Base-by-base conservation (phyloP, 2,797 vertebrate genomes). In the Megaceryle alcyon region DNA sequence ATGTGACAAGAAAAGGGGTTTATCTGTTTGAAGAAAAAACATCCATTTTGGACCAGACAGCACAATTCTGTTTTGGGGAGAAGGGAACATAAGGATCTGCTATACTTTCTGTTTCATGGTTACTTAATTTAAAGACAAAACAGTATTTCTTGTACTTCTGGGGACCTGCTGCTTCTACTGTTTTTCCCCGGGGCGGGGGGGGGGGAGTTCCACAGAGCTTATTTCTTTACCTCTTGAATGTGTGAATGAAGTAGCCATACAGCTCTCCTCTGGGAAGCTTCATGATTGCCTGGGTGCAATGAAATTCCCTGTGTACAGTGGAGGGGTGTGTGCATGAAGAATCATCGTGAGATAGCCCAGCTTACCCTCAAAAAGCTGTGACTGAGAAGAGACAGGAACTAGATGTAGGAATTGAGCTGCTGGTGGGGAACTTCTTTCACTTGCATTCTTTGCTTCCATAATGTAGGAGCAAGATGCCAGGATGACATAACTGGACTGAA, bases 351-450 rank as follows among this genome's bases (percentile, higher is more conserved):
- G 90, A 96, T 92, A 93, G 86, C 72, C 82, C 81, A 82, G 88
- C 92, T 90, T 70, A 73, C 86, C 78, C 77, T 95, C 60, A 61
- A 73, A 95, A 96, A 95, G 94, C 95, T 96, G 95, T 88, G 71
- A 90, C 54, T 96, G 96, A 94, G 70, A 73, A 93, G 92, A 97
- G 71, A 82, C 90, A 94, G 96, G 16, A 35, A 90, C 90, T 95
- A 95, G 95, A 96, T 96, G 95, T 96, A 96, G 94, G 93, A 90
- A 60, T 90, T 66, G 68, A 81, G 51, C 37, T 79, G 20, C 72
- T 94, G 85, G 73, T 84, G 65, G 76, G 65, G 76, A 91, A 78
- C 49, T 77, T 66, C 37, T 86, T 95, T 65, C 83, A 59, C 39
- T 90, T 4, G 0, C 13, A 14, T 48, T 64, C 26, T 86, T 94